phyloP scores from a whole-genome alignment of 2,888 invertebrate species.

The Drosophila imparisetae region DNA sequence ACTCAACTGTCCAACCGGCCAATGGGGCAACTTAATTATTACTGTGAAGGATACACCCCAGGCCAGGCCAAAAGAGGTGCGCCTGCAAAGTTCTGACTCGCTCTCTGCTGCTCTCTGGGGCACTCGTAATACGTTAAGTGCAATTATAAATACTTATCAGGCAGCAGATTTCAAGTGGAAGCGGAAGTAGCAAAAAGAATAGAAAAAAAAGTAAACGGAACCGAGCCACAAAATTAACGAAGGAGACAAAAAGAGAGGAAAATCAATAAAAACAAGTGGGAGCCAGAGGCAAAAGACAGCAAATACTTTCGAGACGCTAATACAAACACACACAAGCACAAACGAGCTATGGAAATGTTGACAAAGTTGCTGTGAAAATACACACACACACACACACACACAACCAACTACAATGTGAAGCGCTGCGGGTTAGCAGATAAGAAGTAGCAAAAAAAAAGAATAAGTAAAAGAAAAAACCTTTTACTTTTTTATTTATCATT shows the following conservation, averaged over 20 bases:
- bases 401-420: conserved; percentile 18
- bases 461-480: conserved; percentile 22
- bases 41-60: conserved; percentile 32
- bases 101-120: background rate
- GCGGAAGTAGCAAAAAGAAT: conserved; percentile 32
- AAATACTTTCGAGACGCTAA: conserved; percentile 45
- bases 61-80: background rate
- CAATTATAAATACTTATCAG: conserved; percentile 73
- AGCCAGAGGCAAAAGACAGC: conserved; percentile 37
- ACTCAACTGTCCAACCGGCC: conserved; percentile 18
- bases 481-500: conserved; percentile 51
- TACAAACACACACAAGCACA: conserved; percentile 3
- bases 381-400: conserved; percentile 3
- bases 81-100: background rate
- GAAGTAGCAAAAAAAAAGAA: conserved; percentile 4
- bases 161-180: conserved; percentile 59
- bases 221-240: conserved; percentile 50
- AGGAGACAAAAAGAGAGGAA: conserved; percentile 41
- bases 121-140: conserved; percentile 62
- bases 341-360: conserved; percentile 39
- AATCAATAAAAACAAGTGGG: conserved; percentile 56
- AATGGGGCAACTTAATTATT: conserved; percentile 73
- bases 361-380: conserved; percentile 54
- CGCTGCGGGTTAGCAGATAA: conserved; percentile 44
- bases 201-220: background rate